Conservation (phyloP, 2,113 vertebrate genomes). For the Acanthochromis polyacanthus region DNA sequence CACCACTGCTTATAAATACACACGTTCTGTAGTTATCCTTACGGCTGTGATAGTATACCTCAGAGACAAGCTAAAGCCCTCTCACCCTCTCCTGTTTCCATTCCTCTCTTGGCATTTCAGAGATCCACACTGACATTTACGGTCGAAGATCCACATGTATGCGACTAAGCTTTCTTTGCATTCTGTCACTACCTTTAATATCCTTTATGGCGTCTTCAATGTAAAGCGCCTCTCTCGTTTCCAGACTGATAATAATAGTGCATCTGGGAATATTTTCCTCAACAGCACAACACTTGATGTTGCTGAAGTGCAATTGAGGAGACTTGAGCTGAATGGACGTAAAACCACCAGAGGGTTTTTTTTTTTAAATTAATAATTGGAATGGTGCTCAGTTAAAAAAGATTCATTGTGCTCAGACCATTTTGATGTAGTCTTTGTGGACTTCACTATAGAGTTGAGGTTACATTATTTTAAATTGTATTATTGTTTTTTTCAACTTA, state of each 20-base stretch:
- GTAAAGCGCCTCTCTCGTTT: slow-evolving; percentile 38
- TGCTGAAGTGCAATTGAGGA: background rate
- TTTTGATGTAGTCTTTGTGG: too few species aligned
- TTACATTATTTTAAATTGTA: too few species aligned
- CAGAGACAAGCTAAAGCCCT: slow-evolving; percentile 46
- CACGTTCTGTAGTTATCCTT: slow-evolving; percentile 24
- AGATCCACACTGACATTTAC: slow-evolving; percentile 73
- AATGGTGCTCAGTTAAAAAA: too few species aligned
- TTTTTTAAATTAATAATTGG: too few species aligned
- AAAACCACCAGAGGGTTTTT: too few species aligned
- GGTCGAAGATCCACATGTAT: slow-evolving; percentile 39
- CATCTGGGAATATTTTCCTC: slow-evolving; percentile 13
- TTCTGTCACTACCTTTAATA: slow-evolving; percentile 50
- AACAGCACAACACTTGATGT: background rate
- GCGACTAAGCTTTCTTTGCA: slow-evolving; percentile 64
- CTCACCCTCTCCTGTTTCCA: slow-evolving; percentile 70
- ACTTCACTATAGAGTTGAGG: too few species aligned
- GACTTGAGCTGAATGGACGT: background rate
- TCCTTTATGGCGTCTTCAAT: slow-evolving; percentile 36
- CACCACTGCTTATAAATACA: slow-evolving; percentile 32
- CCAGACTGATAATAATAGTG: slow-evolving; percentile 43
- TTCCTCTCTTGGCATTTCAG: slow-evolving; percentile 64
- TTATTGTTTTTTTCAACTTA: too few species aligned
- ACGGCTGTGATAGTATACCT: slow-evolving; percentile 18
- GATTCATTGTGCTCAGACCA: too few species aligned